Base-by-base conservation (phyloP, 1,140 invertebrate species). In the Adelges cooleyi region DNA sequence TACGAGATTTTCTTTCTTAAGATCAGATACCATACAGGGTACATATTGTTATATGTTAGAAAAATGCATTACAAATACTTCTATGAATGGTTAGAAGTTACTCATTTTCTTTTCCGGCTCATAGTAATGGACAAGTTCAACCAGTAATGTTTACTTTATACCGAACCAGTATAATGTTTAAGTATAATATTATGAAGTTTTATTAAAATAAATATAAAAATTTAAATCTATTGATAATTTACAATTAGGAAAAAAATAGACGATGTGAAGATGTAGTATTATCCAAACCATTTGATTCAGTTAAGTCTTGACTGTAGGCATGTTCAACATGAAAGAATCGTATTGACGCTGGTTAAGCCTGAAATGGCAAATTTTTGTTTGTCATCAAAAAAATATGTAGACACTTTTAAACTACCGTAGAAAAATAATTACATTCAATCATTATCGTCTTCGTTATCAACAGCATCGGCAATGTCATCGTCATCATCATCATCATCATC, bases 11-110 rank as follows among this genome's bases (percentile, higher is more conserved):
- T 92, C 73, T 33, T 92, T 94, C 75, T 80, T 86, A 84, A 85
- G 73, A 76, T 85, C 3, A 80, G 88, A 65, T 82, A 91, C 70
- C 89, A 92, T 74, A 84, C 91, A 68, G 92, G 87, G 17, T 94
- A 90, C 72, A 81, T 91, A 68, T n/a, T n/a, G n/a, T 76, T 98
- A 68, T 91, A 89, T 74, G 90, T 99, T 2, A 92, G 27, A 90
- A 97, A 72, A 99, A 99, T 79, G 96, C 95, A 1, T 74, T 99
- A 6, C 93, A 98, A 80, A 85, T 99, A 62, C 80, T 98, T 94
- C 95, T 0, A 94, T 92, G 72, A 98, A 94, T 76, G 96, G 95
- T 79, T 99, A 22, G 96, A 99, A 77, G 90, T 91, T 17, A 93
- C 88, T 0, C 74, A 99, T 15, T 95, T 92, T 75, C 76, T 98